Conservation (phyloP, 2,888 invertebrate genomes). For the Dynastes hyllus region DNA sequence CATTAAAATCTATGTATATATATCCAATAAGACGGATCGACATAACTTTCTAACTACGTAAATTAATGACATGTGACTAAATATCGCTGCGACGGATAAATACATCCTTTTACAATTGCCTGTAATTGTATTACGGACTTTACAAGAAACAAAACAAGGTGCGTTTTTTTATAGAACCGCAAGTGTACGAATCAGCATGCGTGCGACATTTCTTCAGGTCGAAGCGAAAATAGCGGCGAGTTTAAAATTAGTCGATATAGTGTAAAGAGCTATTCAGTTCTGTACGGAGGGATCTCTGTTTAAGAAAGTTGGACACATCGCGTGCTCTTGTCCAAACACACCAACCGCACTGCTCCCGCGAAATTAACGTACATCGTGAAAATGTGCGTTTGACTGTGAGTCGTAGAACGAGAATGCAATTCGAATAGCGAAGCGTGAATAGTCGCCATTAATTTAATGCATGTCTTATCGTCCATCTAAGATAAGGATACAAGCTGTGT, state of each 20-base stretch:
- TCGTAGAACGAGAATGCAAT: not conserved
- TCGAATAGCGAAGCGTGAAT: not conserved
- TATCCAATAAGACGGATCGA: too few species aligned
- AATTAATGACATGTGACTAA: too few species aligned
- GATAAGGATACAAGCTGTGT: too few species aligned
- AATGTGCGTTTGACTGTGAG: not conserved
- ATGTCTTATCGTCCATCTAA: too few species aligned
- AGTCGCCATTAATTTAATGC: not conserved
- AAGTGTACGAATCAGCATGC: slow-evolving; percentile 13
- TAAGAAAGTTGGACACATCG: not conserved
- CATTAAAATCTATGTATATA: too few species aligned
- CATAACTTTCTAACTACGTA: too few species aligned
- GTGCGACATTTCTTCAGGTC: slow-evolving; percentile 48
- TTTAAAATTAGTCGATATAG: slow-evolving; percentile 45
- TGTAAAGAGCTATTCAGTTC: not conserved
- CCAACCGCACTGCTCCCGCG: not conserved
- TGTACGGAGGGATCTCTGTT: not conserved
- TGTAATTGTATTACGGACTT: too few species aligned
- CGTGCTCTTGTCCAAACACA: not conserved
- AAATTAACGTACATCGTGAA: not conserved
- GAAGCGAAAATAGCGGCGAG: slow-evolving; percentile 39
- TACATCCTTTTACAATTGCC: too few species aligned
- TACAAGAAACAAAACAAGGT: not conserved
- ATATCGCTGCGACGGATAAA: too few species aligned
- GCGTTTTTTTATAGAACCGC: slow-evolving; percentile 18